Conservation (phyloP, 2,113 vertebrate species). For the Seriola aureovittata region DNA sequence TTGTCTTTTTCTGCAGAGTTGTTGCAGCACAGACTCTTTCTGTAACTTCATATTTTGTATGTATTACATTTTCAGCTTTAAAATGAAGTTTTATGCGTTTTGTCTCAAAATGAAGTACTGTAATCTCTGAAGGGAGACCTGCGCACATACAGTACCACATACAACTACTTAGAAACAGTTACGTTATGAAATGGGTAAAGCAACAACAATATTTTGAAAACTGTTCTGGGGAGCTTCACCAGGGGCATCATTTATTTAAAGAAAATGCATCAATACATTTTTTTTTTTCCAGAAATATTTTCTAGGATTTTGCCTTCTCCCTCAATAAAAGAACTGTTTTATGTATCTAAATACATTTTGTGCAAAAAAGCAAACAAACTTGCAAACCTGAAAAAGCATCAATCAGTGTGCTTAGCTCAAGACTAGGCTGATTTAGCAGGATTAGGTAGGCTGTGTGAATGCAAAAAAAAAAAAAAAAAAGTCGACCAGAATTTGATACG, state of each 20-base stretch:
- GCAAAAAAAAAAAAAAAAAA: slow-evolving; percentile 23
- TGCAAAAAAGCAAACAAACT: slow-evolving; percentile 12
- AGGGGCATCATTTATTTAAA: not conserved
- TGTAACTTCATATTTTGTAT: slow-evolving; percentile 48
- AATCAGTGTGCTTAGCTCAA: not conserved
- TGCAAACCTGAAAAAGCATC: not conserved
- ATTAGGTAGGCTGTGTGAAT: slow-evolving; percentile 2
- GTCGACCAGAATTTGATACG: slow-evolving; percentile 25
- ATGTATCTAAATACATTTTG: slow-evolving; percentile 16
- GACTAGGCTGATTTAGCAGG: not conserved
- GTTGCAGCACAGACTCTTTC: slow-evolving; percentile 21
- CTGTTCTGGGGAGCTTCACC: not conserved
- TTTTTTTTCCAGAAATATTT: slow-evolving; percentile 5
- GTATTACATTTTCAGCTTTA: slow-evolving; percentile 43
- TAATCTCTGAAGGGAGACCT: slow-evolving; percentile 29
- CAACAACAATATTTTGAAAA: not conserved
- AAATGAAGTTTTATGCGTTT: slow-evolving; percentile 41
- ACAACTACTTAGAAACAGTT: not conserved
- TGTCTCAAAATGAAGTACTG: slow-evolving; percentile 9
- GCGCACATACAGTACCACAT: not conserved
- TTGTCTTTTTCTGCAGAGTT: slow-evolving; percentile 40
- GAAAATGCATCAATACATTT: not conserved
- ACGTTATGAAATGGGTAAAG: not conserved
- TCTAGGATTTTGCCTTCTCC: not conserved
- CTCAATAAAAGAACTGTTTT: not conserved